Evolutionary conservation across 1,140 invertebrate species (phyloP).

Genomic region (Spodoptera frugiperda): DNA sequence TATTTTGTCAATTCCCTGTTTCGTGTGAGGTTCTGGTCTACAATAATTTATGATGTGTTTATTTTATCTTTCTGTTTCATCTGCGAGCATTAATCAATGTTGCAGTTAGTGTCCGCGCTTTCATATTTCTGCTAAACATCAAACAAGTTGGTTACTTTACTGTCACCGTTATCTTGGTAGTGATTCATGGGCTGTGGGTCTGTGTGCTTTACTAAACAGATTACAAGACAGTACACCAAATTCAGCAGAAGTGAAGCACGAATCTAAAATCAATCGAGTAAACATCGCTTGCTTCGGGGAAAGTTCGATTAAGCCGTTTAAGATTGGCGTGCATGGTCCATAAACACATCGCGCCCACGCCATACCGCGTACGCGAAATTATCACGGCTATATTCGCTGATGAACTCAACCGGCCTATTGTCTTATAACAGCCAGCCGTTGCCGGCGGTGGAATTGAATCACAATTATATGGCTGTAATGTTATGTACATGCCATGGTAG

Average conservation of each 20-base stretch:
- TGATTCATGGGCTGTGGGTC: background rate
- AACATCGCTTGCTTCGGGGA: slow-evolving; percentile 47
- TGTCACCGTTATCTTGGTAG: slow-evolving; percentile 16
- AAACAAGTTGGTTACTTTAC: slow-evolving; percentile 12
- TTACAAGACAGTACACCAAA: background rate
- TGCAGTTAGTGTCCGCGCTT: slow-evolving; percentile 20
- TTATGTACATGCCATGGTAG: background rate
- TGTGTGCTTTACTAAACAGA: background rate
- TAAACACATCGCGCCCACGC: slow-evolving; percentile 47
- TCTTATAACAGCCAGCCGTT: slow-evolving; percentile 11
- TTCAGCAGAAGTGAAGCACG: background rate
- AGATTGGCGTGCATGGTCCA: slow-evolving; percentile 48
- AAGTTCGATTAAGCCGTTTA: slow-evolving; percentile 48
- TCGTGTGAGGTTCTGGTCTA: background rate
- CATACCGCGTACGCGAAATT: slow-evolving; percentile 10
- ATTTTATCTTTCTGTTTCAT: slow-evolving; percentile 31
- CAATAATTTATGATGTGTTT: slow-evolving; percentile 29
- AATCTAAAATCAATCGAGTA: slow-evolving; percentile 42
- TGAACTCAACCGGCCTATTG: slow-evolving; percentile 47
- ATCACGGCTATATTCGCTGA: slow-evolving; percentile 43
- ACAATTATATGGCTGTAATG: background rate
- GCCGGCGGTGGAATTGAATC: background rate
- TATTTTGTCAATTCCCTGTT: background rate
- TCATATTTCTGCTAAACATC: slow-evolving; percentile 26
- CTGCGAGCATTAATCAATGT: slow-evolving; percentile 29